Percentiles rank a stretch among this genome's conserved stretches.
These are phyloP conservation scores for Heliornis fulica DNA, from an alignment of 2,113 vertebrate genomes.

Conservation along the genomic window DNA sequence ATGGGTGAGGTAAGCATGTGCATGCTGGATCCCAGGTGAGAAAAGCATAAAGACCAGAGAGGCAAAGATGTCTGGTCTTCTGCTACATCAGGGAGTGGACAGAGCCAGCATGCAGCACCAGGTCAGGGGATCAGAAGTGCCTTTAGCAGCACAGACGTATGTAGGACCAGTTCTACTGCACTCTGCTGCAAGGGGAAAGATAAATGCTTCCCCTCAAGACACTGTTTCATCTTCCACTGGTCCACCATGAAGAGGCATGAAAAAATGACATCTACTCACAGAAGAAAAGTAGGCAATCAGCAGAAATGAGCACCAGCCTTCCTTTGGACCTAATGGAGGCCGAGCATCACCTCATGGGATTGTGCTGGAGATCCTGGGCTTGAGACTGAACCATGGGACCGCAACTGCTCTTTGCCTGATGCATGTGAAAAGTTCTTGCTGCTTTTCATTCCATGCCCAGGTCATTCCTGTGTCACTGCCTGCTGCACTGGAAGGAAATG, in stretches of 20 bases:
- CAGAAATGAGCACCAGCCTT: neutral
- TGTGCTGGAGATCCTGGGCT: neutral
- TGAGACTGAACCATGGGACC: neutral
- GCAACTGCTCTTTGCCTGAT: neutral
- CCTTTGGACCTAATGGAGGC: neutral
- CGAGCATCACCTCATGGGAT: neutral
- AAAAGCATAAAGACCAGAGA: neutral
- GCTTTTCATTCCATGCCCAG: conserved; percentile 39
- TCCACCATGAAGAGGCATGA: neutral
- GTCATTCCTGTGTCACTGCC: conserved; percentile 66
- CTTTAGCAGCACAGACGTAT: neutral
- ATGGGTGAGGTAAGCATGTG: neutral
- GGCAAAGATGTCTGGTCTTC: neutral
- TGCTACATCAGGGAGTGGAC: neutral
- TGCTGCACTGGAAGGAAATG: conserved; percentile 67
- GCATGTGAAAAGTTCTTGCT: conserved; percentile 44
- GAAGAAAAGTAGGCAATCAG: neutral
- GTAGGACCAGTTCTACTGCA: neutral
- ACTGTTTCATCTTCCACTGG: neutral
- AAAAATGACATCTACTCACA: neutral
- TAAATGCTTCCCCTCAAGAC: neutral
- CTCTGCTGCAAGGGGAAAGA: neutral
- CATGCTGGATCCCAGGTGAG: neutral
- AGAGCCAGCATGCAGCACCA: neutral
- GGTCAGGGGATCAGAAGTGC: neutral